Evolutionary conservation across 2,113 vertebrate species (phyloP), one percentile per base, ranked within the genome.

Genomic region (Mesocricetus auratus): DNA sequence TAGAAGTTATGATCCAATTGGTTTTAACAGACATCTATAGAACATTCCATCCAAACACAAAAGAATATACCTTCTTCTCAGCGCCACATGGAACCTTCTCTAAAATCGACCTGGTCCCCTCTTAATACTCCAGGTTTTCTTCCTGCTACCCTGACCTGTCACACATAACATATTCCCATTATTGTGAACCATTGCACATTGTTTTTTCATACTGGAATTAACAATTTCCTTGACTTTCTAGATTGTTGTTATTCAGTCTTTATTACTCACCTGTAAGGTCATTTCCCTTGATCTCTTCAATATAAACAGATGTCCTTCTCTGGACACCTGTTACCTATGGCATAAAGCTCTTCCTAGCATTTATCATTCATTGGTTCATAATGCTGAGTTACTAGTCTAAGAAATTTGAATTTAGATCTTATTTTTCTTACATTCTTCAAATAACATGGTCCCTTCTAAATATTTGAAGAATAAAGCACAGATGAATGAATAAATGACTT

Each of bases 391-490:
- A 79, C 45, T 90, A 50, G 83, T 47, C 47, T 66, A 85, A 86
- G 33, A 79, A 79, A 86, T 3, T 83, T 91, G 42, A 79, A n/a
- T 39, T 58, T 58, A 24, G n/a, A 7, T 58, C 36, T 22, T 79
- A 12, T 21, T 45, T 45, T 53, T 31, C 66, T 89, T 22, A 64
- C 22, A 75, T 15, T 9, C 11, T 73, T 69, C 15, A 86, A 3
- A n/a, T 86, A 68, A 39, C n/a, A 79, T 9, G 39, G 83, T 5
- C n/a, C 17, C 29, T 45, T 78, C 36, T 53, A 74, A 36, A 78
- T 79, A 92, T 85, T 94, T 94, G 10, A 81, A 17, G 9, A 86
- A 90, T 86, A n/a, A 91, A 66, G 45, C 47, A 53, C 47, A 53
- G 7, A 36, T 53, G 1, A 13, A 36, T 53, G 1, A 13, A 60